A percentile compares a stretch with the other conserved stretches of the same genome.
These are phyloP conservation scores for Paraplagusia blochii DNA, from an alignment of 2,113 vertebrate species.

Conservation along the genomic window DNA sequence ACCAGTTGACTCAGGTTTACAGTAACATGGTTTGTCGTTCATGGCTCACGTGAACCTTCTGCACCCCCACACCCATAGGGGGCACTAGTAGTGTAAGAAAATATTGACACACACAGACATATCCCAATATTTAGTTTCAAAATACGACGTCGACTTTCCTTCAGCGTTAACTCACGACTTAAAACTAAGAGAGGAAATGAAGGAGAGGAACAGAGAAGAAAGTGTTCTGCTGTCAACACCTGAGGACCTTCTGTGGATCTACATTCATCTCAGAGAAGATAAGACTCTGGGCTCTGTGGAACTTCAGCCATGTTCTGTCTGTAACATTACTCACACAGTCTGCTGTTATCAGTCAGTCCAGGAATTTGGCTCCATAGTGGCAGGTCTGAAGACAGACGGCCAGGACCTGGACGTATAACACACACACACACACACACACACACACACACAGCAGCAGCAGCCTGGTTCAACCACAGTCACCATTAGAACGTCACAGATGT, in stretches of 20 bases:
- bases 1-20: neutral
- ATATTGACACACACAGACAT: too few relatives aligned
- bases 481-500: neutral
- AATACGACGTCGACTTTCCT: slow-evolving; percentile 6
- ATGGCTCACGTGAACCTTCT: slow-evolving; percentile 1
- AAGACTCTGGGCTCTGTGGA: neutral
- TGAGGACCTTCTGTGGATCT: neutral
- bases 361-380: neutral
- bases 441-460: neutral
- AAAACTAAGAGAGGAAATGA: too few relatives aligned
- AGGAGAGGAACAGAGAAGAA: too few relatives aligned
- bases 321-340: neutral
- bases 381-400: neutral
- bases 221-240: too few relatives aligned
- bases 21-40: neutral
- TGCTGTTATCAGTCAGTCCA: neutral
- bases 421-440: too few relatives aligned
- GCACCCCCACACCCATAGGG: neutral
- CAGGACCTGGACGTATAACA: neutral
- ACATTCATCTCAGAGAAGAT: slow-evolving; percentile 5
- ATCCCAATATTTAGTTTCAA: too few relatives aligned
- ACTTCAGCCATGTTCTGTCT: neutral
- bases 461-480: neutral
- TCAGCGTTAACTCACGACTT: neutral
- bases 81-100: too few relatives aligned